phyloP scores from a whole-genome alignment of 2,797 vertebrate species.

The Macropodus opercularis region DNA sequence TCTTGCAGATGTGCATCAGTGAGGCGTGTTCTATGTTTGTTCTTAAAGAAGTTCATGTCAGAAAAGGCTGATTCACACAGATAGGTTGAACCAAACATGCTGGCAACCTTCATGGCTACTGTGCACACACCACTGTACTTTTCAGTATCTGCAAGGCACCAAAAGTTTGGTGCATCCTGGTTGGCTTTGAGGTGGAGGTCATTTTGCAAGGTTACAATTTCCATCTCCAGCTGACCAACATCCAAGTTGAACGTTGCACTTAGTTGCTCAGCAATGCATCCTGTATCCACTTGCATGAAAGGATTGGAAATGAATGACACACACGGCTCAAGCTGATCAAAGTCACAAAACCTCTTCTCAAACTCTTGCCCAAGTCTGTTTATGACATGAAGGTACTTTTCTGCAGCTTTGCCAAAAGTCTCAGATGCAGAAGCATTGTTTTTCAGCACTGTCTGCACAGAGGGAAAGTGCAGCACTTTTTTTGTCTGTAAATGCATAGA shows the following conservation, averaged over 20 bases:
- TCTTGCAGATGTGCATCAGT: too few species aligned
- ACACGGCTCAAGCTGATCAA: conserved; percentile 29
- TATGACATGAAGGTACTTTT: conserved; percentile 42
- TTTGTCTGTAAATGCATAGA: too few species aligned
- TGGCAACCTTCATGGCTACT: too few species aligned
- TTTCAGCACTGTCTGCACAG: conserved; percentile 25
- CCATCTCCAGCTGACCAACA: conserved; percentile 36
- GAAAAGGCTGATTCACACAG: too few species aligned
- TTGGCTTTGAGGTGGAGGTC: conserved; percentile 41
- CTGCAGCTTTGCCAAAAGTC: conserved; percentile 22
- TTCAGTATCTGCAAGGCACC: too few species aligned
- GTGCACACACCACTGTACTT: too few species aligned
- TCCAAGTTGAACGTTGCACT: conserved; percentile 13
- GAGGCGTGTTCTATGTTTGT: too few species aligned
- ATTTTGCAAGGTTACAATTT: conserved; percentile 38
- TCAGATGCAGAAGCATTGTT: conserved; percentile 40
- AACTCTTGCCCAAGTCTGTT: conserved; percentile 19
- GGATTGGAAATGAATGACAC: conserved; percentile 31
- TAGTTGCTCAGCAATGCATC: conserved; percentile 5
- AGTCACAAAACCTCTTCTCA: conserved; percentile 9
- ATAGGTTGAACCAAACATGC: conserved; percentile 7
- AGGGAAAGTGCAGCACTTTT: conserved; percentile 30
- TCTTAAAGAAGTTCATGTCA: too few species aligned
- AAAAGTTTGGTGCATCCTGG: conserved; percentile 30
- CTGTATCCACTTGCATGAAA: not conserved